Conservation (phyloP, 2,113 vertebrate genomes). For the Notiomystis cincta region DNA sequence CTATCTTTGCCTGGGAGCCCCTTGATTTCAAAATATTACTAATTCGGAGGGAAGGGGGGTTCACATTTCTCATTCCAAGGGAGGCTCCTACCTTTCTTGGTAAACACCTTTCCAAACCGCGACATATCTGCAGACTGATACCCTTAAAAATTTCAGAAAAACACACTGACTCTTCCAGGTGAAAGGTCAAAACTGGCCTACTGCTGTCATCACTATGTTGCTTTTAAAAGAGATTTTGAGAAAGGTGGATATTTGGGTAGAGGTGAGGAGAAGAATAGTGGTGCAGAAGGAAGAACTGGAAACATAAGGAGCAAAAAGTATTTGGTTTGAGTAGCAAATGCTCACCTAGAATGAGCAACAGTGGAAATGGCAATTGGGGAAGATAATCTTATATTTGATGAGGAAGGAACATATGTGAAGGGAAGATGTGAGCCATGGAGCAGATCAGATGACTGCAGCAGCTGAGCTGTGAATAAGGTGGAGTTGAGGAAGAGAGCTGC, state of each 20-base stretch:
- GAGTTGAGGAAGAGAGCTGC: background rate
- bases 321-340: background rate
- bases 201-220: background rate
- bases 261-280: background rate
- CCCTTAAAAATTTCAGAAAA: background rate
- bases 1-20: too few species aligned
- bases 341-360: background rate
- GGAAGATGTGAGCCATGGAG: background rate
- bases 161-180: background rate
- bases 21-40: too few species aligned
- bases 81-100: too few species aligned
- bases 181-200: background rate
- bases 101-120: too few species aligned
- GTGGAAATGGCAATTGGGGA: background rate
- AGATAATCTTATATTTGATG: background rate
- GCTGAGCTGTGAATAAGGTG: background rate
- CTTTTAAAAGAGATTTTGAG: background rate
- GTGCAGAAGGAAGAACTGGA: background rate
- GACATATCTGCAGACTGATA: background rate
- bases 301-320: background rate
- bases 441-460: background rate
- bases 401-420: background rate
- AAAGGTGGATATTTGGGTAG: background rate
- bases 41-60: too few species aligned
- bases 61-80: too few species aligned